Evolutionary conservation across 2,797 vertebrate genomes (phyloP).

Genomic region (Discoglossus pictus): DNA sequence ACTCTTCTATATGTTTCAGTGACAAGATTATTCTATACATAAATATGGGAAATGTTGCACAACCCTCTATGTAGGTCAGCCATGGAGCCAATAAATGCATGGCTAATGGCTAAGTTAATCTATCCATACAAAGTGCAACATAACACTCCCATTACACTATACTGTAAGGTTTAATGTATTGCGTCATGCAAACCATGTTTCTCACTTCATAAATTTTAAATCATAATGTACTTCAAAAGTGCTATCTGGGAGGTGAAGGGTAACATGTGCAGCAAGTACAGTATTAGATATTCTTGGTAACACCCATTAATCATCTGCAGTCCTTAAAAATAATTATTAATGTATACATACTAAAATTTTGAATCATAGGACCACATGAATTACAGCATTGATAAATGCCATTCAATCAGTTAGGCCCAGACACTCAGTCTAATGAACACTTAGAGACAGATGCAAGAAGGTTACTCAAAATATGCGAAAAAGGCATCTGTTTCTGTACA

Average conservation of each 20-base stretch:
- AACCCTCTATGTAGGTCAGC: too few relatives aligned
- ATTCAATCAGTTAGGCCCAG: too few relatives aligned
- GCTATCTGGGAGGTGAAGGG: conserved; percentile 12
- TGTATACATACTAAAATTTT: not conserved
- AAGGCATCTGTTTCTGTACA: too few relatives aligned
- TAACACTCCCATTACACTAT: conserved; percentile 23
- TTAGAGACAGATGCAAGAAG: too few relatives aligned
- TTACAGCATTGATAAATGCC: too few relatives aligned
- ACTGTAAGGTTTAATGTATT: conserved; percentile 9
- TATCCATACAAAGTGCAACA: not conserved
- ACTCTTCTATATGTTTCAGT: too few relatives aligned
- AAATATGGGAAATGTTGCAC: too few relatives aligned
- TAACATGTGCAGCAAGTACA: not conserved
- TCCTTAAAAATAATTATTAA: conserved; percentile 4
- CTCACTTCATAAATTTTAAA: conserved; percentile 36
- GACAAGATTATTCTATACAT: too few relatives aligned
- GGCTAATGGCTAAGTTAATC: too few relatives aligned
- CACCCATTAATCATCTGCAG: conserved; percentile 13
- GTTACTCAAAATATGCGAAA: too few relatives aligned
- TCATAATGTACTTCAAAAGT: conserved; percentile 36
- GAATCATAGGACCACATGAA: not conserved
- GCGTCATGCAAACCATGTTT: conserved; percentile 5
- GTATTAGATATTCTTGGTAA: not conserved
- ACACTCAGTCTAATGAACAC: too few relatives aligned
- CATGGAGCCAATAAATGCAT: too few relatives aligned